Evolutionary conservation across 1,140 invertebrate genomes (phyloP).

Genomic region (Euwallacea similis): DNA sequence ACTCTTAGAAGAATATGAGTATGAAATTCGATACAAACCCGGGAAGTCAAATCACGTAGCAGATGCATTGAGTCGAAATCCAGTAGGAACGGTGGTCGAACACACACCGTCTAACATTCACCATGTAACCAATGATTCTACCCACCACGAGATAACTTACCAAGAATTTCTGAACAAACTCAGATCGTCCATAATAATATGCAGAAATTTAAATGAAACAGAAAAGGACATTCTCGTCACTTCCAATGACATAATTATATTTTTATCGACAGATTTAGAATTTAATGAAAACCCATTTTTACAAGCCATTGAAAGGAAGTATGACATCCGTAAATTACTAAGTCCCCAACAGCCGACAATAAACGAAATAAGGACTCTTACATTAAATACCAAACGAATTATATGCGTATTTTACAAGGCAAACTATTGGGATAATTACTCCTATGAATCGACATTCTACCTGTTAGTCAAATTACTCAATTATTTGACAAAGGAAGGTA

Average conservation of each 20-base stretch:
- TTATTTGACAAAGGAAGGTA: neutral
- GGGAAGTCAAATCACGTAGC: slow-evolving; percentile 51
- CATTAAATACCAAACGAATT: too few relatives aligned
- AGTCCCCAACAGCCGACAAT: too few relatives aligned
- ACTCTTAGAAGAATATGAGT: slow-evolving; percentile 53
- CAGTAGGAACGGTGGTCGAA: neutral
- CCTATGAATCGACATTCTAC: slow-evolving; percentile 1
- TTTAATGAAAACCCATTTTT: neutral
- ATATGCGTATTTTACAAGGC: slow-evolving; percentile 3
- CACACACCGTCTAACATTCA: too few relatives aligned
- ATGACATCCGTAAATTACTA: too few relatives aligned
- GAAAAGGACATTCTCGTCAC: neutral
- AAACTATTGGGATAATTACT: neutral
- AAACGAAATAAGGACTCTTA: too few relatives aligned
- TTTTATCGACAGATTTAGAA: slow-evolving; percentile 3
- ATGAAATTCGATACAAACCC: slow-evolving; percentile 53
- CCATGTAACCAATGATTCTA: neutral
- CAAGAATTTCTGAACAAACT: slow-evolving; percentile 1
- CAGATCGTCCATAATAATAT: neutral
- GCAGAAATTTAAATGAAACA: neutral
- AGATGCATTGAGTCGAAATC: slow-evolving; percentile 38
- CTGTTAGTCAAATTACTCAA: neutral
- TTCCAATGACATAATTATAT: neutral
- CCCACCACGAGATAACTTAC: neutral
- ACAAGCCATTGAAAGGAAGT: neutral